Evolutionary conservation across 2,113 vertebrate species (phyloP), one percentile per base, ranked within the genome.

Genomic region (Tupaia chinensis): DNA sequence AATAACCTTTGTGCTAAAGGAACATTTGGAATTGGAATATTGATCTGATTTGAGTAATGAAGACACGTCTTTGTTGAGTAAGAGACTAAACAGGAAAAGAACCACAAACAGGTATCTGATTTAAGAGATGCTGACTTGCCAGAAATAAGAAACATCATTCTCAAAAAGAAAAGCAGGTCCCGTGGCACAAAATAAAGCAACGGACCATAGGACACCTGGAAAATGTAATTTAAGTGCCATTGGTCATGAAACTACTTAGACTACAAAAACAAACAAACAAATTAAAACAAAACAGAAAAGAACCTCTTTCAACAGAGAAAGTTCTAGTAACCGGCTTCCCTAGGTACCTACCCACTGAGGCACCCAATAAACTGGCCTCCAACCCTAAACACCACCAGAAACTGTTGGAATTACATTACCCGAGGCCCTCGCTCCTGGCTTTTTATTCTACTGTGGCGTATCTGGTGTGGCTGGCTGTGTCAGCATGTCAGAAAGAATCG

Each of bases 41-140:
- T 61, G 91, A 96, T 94, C 77, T 88, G 77, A 89, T 60, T 22
- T 95, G 74, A 95, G 58, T 63, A 92, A 83, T 81, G 61, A 94
- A 65, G 80, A 83, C 44, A 80, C 89, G 16, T 74, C 56, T 74
- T 53, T 96, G 76, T 95, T 93, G 63, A 94, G 14, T 72, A 89
- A 94, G 58, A 93, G n/a, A 77, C 76, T n/a, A 29, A 73, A 66
- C 60, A 96, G 91, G 91, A 96, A 94, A 81, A 94, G 58, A 9
- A 74, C 29, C 29, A 68, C 15, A 91, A 93, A 79, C 12, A 68
- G 80, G 65, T 80, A 83, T 73, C 66, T 73, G 89, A 95, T 77
- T 88, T 81, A 87, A 89, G 8, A 87, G 80, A 76, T 27, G 86
- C 73, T 56, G 86, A 85, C 69, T 68, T 82, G 69, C 58, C 89